Base-by-base conservation (phyloP, 2,888 invertebrate species). In the Noctua janthe region DNA sequence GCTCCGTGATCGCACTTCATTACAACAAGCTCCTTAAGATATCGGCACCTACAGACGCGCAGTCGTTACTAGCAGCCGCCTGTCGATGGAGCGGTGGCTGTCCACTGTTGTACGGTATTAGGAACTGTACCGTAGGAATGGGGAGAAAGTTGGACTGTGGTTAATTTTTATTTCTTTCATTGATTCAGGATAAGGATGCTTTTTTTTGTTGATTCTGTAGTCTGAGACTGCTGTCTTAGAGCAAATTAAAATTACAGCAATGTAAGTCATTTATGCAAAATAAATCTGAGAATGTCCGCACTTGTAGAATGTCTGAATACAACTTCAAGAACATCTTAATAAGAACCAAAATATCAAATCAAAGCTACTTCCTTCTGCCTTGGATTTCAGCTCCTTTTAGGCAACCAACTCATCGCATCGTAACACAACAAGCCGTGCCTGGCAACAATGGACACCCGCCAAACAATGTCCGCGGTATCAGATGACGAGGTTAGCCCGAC, bases 381-480 rank as follows among this genome's bases (percentile, higher is more conserved):
- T 29, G 23, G 5, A 20, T 20, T 10, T 10, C 39, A 29, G 1
- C 13, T 62, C 1, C 0, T 6, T 13, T 59, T 47, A 62, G 51
- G 67, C 51, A 7, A 66, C 20, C 11, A 69, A 29, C 79, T 29
- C 56, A 43, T 29, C 23, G 23, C 15, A 59, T 35, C 54, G 73
- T 59, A 29, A 23, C 59, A 49, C 13, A 8, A 54, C 39, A 78
- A 59, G 0, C 49, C 91, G 90, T 90, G 20, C 15, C 84, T 78
- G 56, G 4, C 1, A 15, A 72, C 88, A 92, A 78, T 81, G 95
- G 66, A 81, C 81, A 90, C 90, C 54, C 80, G 56, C 72, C 74
- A 71, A 89, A 91, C 94, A 93, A 93, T 91, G 94, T 93, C 93
- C 92, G 92, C 92, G 92, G 92, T 94, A 95, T 94, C 94, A 94